These are phyloP conservation scores for Minunthozetes semirufus DNA, from an alignment of 2,888 invertebrate species.

Conservation along the genomic window DNA sequence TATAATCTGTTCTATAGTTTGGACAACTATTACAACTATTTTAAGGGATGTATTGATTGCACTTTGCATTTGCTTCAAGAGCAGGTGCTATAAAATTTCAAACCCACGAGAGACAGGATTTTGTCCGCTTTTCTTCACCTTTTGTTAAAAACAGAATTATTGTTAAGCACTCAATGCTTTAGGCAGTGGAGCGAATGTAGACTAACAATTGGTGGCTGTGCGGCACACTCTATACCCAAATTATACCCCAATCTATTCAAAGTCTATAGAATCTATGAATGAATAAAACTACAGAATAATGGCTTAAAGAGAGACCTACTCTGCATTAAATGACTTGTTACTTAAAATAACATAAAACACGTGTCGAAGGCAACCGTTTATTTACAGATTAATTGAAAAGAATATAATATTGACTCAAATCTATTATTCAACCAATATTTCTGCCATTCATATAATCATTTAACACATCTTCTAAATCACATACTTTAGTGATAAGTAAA, in stretches of 20 bases:
- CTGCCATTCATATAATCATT: no score
- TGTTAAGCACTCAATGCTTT: slow-evolving; percentile 13
- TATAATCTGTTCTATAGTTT: background rate
- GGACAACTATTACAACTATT: background rate
- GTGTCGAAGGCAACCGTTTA: slow-evolving; percentile 11
- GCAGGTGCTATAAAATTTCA: slow-evolving; percentile 28
- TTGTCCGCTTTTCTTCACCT: slow-evolving; percentile 3
- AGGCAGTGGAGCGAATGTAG: slow-evolving; percentile 14
- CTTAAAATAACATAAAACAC: slow-evolving; percentile 22
- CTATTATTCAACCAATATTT: no score
- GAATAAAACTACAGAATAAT: background rate
- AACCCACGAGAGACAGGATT: background rate
- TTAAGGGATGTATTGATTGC: background rate
- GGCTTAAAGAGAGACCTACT: background rate
- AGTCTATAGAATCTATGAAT: background rate
- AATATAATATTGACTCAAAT: background rate
- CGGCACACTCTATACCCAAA: background rate
- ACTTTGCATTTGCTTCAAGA: slow-evolving; percentile 7
- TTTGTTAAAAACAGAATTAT: background rate
- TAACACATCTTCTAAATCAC: no score
- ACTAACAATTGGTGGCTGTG: background rate
- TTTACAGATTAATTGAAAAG: background rate
- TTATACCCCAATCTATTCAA: slow-evolving; percentile 5
- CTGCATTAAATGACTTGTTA: background rate
- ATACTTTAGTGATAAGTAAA: no score